These are phyloP conservation scores for Hippoglossus stenolepis DNA, from an alignment of 2,113 vertebrate genomes.

Conservation along the genomic window DNA sequence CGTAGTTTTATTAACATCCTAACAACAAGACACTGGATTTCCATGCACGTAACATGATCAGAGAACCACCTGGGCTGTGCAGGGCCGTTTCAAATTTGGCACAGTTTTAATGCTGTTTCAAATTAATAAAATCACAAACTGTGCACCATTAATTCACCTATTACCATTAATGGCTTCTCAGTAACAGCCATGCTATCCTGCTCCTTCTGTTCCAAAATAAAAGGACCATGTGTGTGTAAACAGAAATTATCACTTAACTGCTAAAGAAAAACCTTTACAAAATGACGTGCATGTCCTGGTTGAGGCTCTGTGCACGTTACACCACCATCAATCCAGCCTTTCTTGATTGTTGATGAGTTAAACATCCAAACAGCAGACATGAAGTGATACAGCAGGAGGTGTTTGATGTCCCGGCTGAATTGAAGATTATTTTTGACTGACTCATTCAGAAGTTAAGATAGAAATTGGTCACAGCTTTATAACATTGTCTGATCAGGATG, in stretches of 20 bases:
- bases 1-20: neutral
- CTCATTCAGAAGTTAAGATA: neutral
- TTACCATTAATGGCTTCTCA: slow-evolving; percentile 38
- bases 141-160: slow-evolving; percentile 38
- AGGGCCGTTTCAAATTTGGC: neutral
- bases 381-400: neutral
- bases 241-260: neutral
- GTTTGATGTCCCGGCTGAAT: neutral
- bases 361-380: too few relatives aligned
- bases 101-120: neutral
- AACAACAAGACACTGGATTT: neutral
- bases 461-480: too few relatives aligned
- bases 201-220: slow-evolving; percentile 54
- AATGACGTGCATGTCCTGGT: too few relatives aligned
- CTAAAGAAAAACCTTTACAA: too few relatives aligned
- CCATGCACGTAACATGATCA: neutral
- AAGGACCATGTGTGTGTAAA: slow-evolving; percentile 51
- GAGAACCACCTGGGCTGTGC: neutral
- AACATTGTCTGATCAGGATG: neutral
- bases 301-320: too few relatives aligned
- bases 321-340: too few relatives aligned
- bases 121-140: slow-evolving; percentile 19
- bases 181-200: neutral
- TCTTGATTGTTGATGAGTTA: too few relatives aligned
- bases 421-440: neutral